Percentiles rank a stretch among this genome's conserved stretches.
These are phyloP conservation scores for Orthosia gracilis DNA, from an alignment of 2,888 invertebrate genomes.

Conservation along the genomic window DNA sequence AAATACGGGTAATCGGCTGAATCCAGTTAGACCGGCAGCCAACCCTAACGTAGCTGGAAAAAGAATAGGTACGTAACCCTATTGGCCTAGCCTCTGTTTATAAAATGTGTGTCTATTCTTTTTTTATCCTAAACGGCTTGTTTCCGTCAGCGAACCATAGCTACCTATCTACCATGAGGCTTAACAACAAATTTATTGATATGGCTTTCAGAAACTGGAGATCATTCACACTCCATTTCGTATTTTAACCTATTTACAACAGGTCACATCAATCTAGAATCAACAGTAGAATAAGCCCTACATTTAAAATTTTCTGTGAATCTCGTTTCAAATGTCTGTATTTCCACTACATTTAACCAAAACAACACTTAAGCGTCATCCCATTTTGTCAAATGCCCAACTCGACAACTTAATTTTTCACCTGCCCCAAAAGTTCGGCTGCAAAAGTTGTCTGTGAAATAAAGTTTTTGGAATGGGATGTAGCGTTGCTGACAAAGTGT, in stretches of 20 bases:
- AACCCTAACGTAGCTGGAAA: no score
- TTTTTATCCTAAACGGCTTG: no score
- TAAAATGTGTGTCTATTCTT: no score
- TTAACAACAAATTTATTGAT: background rate
- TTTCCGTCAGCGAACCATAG: background rate
- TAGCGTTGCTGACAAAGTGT: constrained; percentile 5
- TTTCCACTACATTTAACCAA: background rate
- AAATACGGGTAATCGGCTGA: no score
- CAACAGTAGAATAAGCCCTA: background rate
- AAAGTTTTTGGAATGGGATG: constrained; percentile 33
- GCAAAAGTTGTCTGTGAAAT: constrained; percentile 14
- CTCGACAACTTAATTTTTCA: constrained; percentile 34
- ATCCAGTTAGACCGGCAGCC: no score
- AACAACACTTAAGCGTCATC: constrained; percentile 4
- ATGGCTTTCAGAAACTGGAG: background rate
- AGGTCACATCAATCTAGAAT: no score
- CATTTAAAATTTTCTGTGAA: background rate
- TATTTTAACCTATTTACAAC: background rate
- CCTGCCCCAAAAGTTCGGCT: constrained; percentile 19
- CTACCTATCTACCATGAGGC: background rate
- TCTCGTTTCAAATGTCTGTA: background rate
- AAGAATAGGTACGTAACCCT: no score
- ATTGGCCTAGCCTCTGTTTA: no score
- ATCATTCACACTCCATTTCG: background rate
- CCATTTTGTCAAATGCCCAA: constrained; percentile 23